Base-by-base conservation (phyloP, 2,113 vertebrate species). In the Benitochromis conjunctus region DNA sequence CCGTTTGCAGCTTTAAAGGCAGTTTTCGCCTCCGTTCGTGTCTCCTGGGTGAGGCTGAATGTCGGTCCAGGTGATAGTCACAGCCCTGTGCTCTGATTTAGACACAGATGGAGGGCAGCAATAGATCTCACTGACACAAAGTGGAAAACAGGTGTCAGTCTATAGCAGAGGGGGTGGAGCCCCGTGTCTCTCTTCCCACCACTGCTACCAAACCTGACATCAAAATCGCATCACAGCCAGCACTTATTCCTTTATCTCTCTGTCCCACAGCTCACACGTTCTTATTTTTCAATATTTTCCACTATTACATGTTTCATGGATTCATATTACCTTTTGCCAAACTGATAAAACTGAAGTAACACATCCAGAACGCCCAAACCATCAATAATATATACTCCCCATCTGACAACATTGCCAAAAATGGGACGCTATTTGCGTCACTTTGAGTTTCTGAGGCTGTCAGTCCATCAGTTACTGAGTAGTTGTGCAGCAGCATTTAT, bases 131-230 rank as follows among this genome's bases (percentile, higher is more conserved):
- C 82, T 91, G 92, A 89, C 92, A 92, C 90, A 64, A 60, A 83
- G 82, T 79, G 89, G 78, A 51, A 69, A 93, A 93, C 95, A 95
- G 95, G 96, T 96, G 95, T 93, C 91, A 86, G 89, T 84, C 90
- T 94, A 77, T 54, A 84, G 18, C 83, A 87, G 62, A 66, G 89
- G 90, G 94, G 96, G 95, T 51, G 94, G 94, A 92, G 95, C 92
- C 84, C 82, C 51, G 81, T 80, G 91, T 11, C 87, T 91, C 66
- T 78, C 90, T 87, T 56, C 57, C 81, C 56, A 80, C 60, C 56
- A 6, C 79, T 86, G 69, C 71, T 60, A 69, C 82, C 85, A 31
- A 79, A 81, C 84, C 55, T 64, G 53, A 76, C 53, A 62, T 19
- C 36, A 66, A 26, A 60, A 80, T 76, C 31, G 78, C 82, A 91